Evolutionary conservation across 1,140 invertebrate genomes (phyloP).

Genomic region (Rhyzopertha dominica): DNA sequence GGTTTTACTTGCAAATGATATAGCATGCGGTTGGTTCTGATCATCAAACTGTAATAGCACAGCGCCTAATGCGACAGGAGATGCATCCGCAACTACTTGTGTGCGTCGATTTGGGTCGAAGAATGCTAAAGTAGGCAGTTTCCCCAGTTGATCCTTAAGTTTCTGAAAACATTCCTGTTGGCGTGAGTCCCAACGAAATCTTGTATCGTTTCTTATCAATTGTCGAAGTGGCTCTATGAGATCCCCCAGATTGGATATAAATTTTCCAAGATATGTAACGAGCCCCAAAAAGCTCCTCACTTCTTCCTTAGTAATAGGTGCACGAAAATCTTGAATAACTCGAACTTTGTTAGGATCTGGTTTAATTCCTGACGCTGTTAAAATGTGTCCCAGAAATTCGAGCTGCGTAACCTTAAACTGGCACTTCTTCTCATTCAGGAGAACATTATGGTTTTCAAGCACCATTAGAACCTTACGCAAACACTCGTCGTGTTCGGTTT

Average conservation of each 20-base stretch:
- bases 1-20: constrained; percentile 44
- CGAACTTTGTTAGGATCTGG: constrained; percentile 17
- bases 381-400: constrained; percentile 21
- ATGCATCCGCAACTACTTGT: constrained; percentile 45
- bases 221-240: constrained; percentile 23
- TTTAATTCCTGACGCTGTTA: constrained; percentile 20
- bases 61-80: constrained; percentile 44
- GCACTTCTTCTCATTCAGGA: constrained; percentile 33
- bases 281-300: constrained; percentile 25
- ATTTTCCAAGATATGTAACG: constrained; percentile 26
- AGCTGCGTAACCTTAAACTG: constrained; percentile 12
- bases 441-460: constrained; percentile 21
- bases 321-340: constrained; percentile 16
- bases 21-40: constrained; percentile 32
- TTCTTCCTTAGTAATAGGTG: constrained; percentile 22
- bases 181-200: constrained; percentile 21
- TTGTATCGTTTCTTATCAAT: constrained; percentile 20
- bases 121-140: constrained; percentile 47
- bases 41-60: constrained; percentile 32
- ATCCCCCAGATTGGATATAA: constrained; percentile 21
- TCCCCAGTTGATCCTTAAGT: constrained; percentile 17
- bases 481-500: constrained; percentile 16
- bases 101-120: constrained; percentile 32
- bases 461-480: constrained; percentile 10
- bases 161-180: constrained; percentile 19